These are phyloP conservation scores for Typhlomys cinereus DNA, from an alignment of 2,113 vertebrate species.

Conservation along the genomic window DNA sequence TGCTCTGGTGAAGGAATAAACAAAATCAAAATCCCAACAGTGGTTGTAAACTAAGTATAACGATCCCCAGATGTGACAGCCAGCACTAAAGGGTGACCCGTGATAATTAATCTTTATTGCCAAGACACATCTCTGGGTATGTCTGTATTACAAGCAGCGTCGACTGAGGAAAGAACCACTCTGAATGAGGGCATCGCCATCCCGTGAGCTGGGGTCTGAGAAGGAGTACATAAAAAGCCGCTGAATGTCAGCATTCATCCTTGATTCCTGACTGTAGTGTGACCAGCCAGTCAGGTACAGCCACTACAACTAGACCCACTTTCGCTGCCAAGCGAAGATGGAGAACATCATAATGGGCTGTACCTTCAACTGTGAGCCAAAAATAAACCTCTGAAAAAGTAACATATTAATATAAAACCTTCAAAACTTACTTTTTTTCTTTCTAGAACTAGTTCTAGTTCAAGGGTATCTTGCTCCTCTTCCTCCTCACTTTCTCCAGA, in stretches of 20 bases:
- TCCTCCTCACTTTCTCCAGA: conserved; percentile 90
- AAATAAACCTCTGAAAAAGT: not conserved
- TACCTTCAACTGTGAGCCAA: not conserved
- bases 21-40: not conserved
- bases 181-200: not conserved
- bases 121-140: not conserved
- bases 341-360: not conserved
- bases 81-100: not conserved
- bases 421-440: conserved; percentile 91
- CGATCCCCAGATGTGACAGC: not conserved
- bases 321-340: too few species aligned
- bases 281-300: too few species aligned
- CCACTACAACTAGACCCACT: not conserved
- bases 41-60: not conserved
- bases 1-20: not conserved
- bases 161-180: not conserved
- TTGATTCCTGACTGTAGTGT: not conserved
- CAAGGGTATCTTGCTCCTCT: conserved; percentile 95
- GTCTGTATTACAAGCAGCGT: not conserved
- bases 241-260: not conserved
- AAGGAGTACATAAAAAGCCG: not conserved
- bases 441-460: conserved; percentile 95
- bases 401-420: not conserved
- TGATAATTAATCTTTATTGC: not conserved
- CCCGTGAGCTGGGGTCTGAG: not conserved